A percentile compares a stretch with the other conserved stretches of the same genome.
Conservation (phyloP, 2,888 invertebrate genomes). For the Polia nebulosa region DNA sequence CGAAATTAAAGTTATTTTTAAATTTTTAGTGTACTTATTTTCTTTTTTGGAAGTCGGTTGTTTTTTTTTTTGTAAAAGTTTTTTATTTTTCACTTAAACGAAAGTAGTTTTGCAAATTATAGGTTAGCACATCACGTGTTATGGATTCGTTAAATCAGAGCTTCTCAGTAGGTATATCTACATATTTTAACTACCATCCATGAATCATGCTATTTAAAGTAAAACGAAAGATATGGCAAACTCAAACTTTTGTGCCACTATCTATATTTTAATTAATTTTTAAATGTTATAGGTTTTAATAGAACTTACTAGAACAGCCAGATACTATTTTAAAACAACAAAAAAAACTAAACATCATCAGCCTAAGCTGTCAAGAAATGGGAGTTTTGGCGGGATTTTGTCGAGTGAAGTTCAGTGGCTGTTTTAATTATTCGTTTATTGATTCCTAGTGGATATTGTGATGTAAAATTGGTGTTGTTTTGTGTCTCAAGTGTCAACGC, state of each 20-base stretch:
- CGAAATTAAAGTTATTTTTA: no score
- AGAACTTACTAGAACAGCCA: neutral
- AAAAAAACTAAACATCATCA: neutral
- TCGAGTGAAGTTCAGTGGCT: no score
- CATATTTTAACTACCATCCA: neutral
- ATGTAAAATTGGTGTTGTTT: no score
- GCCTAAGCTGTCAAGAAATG: neutral
- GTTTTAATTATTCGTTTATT: no score
- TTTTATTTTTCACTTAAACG: neutral
- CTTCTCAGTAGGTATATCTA: neutral
- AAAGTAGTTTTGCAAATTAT: constrained; percentile 6
- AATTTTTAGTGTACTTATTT: no score
- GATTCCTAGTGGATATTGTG: no score
- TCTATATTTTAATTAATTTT: neutral
- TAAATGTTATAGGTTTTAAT: neutral
- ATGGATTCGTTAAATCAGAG: neutral
- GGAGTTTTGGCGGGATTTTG: no score
- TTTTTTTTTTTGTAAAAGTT: no score
- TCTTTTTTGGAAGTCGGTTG: no score
- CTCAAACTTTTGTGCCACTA: neutral
- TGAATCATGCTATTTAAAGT: neutral
- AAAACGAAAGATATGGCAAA: neutral
- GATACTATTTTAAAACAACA: neutral
- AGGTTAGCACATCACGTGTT: no score
- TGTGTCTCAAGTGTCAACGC: no score